Percentiles rank a stretch among this genome's conserved stretches.
phyloP scores from a whole-genome alignment of 30 jellyfish, hydroid and myxozoan genomes.

The Rhopilema esculentum region DNA sequence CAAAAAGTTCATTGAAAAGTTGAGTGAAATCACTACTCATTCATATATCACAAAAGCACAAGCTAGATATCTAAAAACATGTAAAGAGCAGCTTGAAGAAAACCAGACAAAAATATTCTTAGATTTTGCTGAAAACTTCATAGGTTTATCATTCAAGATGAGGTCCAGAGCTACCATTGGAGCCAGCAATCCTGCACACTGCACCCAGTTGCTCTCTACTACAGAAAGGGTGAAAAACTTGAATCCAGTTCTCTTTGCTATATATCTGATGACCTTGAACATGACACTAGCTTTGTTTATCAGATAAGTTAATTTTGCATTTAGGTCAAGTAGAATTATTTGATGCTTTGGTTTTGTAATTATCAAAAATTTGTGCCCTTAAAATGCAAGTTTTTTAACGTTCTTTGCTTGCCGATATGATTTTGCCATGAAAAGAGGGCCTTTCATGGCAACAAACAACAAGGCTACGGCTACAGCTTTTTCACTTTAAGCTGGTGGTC shows the following conservation, averaged over 20 bases:
- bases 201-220: background rate
- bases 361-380: no score
- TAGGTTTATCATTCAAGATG: constrained; percentile 45
- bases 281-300: background rate
- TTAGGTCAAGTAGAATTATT: no score
- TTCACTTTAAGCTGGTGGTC: no score
- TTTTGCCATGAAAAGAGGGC: no score
- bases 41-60: constrained; percentile 71
- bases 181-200: constrained; percentile 26
- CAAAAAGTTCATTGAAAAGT: constrained; percentile 32
- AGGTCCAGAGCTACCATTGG: constrained; percentile 51
- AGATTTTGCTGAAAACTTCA: constrained; percentile 56
- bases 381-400: no score
- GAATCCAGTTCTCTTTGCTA: background rate
- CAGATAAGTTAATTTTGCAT: background rate
- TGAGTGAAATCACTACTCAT: constrained; percentile 63
- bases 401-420: no score
- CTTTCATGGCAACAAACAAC: no score
- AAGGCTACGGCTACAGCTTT: no score
- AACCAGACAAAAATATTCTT: constrained; percentile 50
- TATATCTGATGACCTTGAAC: background rate
- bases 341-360: no score
- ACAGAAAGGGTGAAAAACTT: background rate
- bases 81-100: constrained; percentile 57
- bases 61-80: constrained; percentile 47